Percentiles rank a stretch among this genome's conserved stretches.
phyloP scores from a whole-genome alignment of 2,888 invertebrate genomes.

The Drosophila neonasuta region DNA sequence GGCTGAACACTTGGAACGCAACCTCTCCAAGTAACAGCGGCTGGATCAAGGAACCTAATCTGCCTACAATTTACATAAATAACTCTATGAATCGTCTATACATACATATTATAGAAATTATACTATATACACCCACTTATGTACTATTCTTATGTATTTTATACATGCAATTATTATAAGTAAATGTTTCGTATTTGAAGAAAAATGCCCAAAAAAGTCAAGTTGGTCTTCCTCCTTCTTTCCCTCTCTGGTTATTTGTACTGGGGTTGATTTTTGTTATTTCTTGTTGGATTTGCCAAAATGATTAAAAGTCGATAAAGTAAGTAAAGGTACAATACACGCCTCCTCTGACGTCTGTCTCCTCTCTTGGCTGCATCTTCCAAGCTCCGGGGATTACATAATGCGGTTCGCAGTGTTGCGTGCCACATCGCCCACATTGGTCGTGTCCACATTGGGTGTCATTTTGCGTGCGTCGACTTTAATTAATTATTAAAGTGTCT shows the following conservation, averaged over 20 bases:
- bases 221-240: background rate
- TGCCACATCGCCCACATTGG: slow-evolving; percentile 72
- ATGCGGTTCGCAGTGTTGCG: slow-evolving; percentile 69
- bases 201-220: slow-evolving; percentile 30
- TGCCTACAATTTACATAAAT: slow-evolving; percentile 72
- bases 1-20: slow-evolving; percentile 12
- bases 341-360: background rate
- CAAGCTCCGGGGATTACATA: slow-evolving; percentile 37
- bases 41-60: slow-evolving; percentile 62
- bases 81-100: slow-evolving; percentile 36
- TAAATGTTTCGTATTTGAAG: slow-evolving; percentile 70
- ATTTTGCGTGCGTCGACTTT: slow-evolving; percentile 61
- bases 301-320: background rate
- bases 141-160: slow-evolving; percentile 78
- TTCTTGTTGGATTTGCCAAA: slow-evolving; percentile 11
- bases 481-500: too few species aligned
- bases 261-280: slow-evolving; percentile 29
- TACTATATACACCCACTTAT: slow-evolving; percentile 59
- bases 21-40: slow-evolving; percentile 6
- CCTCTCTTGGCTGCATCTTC: background rate
- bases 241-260: slow-evolving; percentile 39
- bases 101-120: slow-evolving; percentile 50
- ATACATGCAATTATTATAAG: slow-evolving; percentile 74
- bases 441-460: slow-evolving; percentile 33
- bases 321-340: background rate